phyloP scores from a whole-genome alignment of 2,888 invertebrate genomes.

The Ypsolopha sequella region DNA sequence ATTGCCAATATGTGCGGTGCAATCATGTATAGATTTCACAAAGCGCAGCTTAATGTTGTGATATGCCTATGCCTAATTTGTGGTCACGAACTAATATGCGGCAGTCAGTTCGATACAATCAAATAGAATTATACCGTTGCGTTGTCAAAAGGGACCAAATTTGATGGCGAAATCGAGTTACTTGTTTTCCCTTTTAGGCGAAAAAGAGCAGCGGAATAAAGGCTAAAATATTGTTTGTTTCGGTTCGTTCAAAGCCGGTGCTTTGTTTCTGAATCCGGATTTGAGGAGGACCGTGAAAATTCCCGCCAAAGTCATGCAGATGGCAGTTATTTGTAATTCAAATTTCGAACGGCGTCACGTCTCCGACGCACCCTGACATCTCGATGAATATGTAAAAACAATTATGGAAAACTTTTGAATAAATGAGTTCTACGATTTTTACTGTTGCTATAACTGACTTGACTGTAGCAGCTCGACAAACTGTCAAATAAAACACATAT shows the following conservation, averaged over 20 bases:
- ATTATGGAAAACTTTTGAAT: constrained; percentile 59
- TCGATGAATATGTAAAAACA: constrained; percentile 65
- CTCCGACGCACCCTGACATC: constrained; percentile 59
- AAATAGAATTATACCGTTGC: too few relatives aligned
- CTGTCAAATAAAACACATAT: neutral
- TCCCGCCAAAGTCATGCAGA: constrained; percentile 44
- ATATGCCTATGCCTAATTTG: too few relatives aligned
- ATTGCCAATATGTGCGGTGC: too few relatives aligned
- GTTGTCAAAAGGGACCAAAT: too few relatives aligned
- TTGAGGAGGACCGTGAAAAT: constrained; percentile 36
- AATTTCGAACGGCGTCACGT: constrained; percentile 50
- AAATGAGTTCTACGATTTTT: constrained; percentile 10
- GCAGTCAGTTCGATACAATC: too few relatives aligned
- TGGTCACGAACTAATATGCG: too few relatives aligned
- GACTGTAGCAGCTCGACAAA: too few relatives aligned
- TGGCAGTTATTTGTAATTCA: constrained; percentile 66
- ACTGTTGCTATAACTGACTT: too few relatives aligned
- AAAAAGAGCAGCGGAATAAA: constrained; percentile 6
- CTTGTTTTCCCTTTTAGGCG: neutral
- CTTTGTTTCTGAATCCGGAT: constrained; percentile 33
- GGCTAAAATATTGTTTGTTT: constrained; percentile 5
- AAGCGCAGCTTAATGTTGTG: too few relatives aligned
- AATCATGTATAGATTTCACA: too few relatives aligned
- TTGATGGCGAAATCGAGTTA: neutral
- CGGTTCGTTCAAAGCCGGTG: constrained; percentile 24